A percentile compares a stretch with the other conserved stretches of the same genome.
Conservation (phyloP, 2,797 vertebrate species). For the Lophotriccus pileatus region DNA sequence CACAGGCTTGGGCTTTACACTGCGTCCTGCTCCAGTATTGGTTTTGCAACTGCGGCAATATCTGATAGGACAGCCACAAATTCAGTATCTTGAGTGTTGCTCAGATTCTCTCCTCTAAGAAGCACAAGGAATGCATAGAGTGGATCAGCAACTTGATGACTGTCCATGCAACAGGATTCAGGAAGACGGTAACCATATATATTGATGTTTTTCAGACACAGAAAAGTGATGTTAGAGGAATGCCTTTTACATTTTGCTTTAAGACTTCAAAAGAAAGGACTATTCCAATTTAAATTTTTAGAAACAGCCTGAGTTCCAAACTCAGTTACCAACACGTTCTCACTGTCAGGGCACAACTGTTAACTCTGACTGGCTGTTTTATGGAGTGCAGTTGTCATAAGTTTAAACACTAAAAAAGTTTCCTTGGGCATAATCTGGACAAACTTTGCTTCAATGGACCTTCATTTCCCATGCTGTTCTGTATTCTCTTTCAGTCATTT, state of each 20-base stretch:
- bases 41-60: not conserved
- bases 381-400: not conserved
- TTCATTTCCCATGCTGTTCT: not conserved
- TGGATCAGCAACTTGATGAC: not conserved
- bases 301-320: not conserved
- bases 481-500: not conserved
- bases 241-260: not conserved
- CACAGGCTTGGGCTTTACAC: not conserved
- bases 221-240: not conserved
- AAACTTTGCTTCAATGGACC: not conserved
- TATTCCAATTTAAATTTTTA: not conserved
- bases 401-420: not conserved
- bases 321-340: not conserved
- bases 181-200: not conserved
- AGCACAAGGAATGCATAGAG: not conserved
- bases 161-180: not conserved
- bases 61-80: not conserved
- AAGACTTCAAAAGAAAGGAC: not conserved
- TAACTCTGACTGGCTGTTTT: not conserved
- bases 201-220: not conserved
- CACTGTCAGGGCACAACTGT: not conserved
- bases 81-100: not conserved
- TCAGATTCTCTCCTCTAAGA: not conserved
- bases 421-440: not conserved
- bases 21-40: not conserved